A percentile compares a stretch with the other conserved stretches of the same genome.
phyloP scores from a whole-genome alignment of 2,888 invertebrate genomes.

The Plebejus melissa region DNA sequence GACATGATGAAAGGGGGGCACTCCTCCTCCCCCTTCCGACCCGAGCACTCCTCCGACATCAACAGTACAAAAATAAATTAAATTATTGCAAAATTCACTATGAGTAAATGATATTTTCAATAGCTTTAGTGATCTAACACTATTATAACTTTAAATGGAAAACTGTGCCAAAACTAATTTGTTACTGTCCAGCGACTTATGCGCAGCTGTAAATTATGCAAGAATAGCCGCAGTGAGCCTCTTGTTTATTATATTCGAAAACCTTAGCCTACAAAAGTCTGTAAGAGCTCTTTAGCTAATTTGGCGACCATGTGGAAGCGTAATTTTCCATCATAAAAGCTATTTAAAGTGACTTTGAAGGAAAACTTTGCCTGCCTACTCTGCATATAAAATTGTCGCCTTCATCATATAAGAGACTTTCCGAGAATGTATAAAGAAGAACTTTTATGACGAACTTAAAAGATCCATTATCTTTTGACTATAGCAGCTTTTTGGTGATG shows the following conservation, averaged over 20 bases:
- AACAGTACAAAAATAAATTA: constrained; percentile 45
- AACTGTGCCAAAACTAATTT: background rate
- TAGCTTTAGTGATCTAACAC: background rate
- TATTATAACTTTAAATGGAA: background rate
- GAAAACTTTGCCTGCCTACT: background rate
- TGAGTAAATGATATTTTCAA: background rate
- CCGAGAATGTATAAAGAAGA: constrained; percentile 1
- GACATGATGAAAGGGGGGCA: constrained; percentile 80
- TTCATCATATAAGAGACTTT: constrained; percentile 2
- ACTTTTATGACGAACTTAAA: constrained; percentile 4
- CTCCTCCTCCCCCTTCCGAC: constrained; percentile 58
- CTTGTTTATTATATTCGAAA: background rate
- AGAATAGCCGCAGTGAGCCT: background rate
- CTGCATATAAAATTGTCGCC: constrained; percentile 6
- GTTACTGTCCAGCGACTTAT: background rate
- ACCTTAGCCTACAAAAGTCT: background rate
- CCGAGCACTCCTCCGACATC: constrained; percentile 67
- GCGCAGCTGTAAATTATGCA: background rate
- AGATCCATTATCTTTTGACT: constrained; percentile 14
- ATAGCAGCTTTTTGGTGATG: background rate
- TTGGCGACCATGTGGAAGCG: background rate
- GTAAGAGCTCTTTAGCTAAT: background rate
- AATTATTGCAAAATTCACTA: constrained; percentile 36
- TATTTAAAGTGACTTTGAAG: constrained; percentile 15
- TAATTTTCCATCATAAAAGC: background rate